Evolutionary conservation across 2,113 vertebrate species (phyloP), one percentile per base, ranked within the genome.

Genomic region (Nerophis lumbriciformis): DNA sequence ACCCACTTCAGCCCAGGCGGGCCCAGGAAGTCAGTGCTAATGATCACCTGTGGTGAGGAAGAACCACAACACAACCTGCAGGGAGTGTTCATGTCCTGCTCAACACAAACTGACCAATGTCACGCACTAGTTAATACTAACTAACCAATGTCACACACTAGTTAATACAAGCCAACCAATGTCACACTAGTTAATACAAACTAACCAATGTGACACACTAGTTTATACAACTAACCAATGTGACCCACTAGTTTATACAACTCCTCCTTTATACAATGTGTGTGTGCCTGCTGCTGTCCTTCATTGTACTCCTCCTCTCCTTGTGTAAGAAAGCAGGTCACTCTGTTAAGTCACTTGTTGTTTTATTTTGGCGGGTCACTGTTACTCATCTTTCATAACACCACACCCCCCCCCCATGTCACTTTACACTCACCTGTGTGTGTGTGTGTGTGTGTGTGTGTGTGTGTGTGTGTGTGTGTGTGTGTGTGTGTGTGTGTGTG

Each of bases 301-400:
- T 44, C 42, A 28, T 28, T 28, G 21, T 28, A 28, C 42, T 44
- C 42, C 9, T 44, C 42, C 42, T 44, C 42, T 45, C 44, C 39
- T 57, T 57, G 55, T 38, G 55, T 57, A 57, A 57, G 39, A 15
- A 56, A 56, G 16, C 15, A 13, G 55, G 55, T 57, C 38, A 16
- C 9, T 4, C 38, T 57, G 10, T 57, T 57, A 44, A 57, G 55
- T 21, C n/a, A 44, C n/a, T 42, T 44, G 55, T 44, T 55, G 14
- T 55, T 36, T 38, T 38, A 38, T 14, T n/a, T 6, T 14, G 8
- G 36, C 15, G 14, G 15, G 15, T 39, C 15, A 39, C 8, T n/a
- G 5, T 44, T 11, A 45, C n/a, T 57, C 39, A 13, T 12, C 38
- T 57, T 57, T 57, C 55, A 57, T 57, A 57, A 57, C 15, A 6